Evolutionary conservation across 2,113 vertebrate species (phyloP), one percentile per base, ranked within the genome.

Genomic region (Neodon shergylaensis): DNA sequence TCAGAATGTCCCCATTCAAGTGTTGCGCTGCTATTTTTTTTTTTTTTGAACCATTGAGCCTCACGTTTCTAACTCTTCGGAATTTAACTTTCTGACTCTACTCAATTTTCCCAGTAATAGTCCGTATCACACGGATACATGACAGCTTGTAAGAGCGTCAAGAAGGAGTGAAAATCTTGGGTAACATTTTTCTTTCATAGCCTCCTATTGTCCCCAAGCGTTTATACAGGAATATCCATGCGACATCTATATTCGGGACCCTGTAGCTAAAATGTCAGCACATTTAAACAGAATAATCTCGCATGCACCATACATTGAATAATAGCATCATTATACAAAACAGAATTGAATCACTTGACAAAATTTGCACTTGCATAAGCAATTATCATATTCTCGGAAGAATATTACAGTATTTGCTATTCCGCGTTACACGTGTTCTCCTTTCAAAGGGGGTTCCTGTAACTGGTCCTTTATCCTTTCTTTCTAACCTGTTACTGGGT

Each of bases 401-500:
- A 78, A 77, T 97, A 94, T 94, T 86, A 86, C 90, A 92, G 92
- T 93, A 90, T 96, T 97, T 98, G 85, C 96, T 82, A 5, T 91
- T 95, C 85, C n/a, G 0, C 94, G 47, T 92, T 89, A 82, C 81
- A 82, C 11, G 54, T 28, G 36, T 84, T 94, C 81, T 72, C 91
- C 94, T 96, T 97, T 88, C 93, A 95, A 87, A 94, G 73, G 81
- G 94, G 26, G 42, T 76, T 94, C 78, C 92, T 91, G 44, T 90
- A 95, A 87, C 92, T 84, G 52, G 88, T 28, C 63, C 92, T 96
- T 92, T 94, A 84, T 88, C 88, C 85, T 90, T 77, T 31, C 33
- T 94, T 95, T 94, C 70, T 82, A 7, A 78, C 66, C 72, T 74
- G 3, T 94, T 94, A 9, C 52, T 72, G 52, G 39, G 61, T 63